These are phyloP conservation scores for Zaprionus taronus DNA, from an alignment of 1,140 invertebrate species.

Conservation along the genomic window DNA sequence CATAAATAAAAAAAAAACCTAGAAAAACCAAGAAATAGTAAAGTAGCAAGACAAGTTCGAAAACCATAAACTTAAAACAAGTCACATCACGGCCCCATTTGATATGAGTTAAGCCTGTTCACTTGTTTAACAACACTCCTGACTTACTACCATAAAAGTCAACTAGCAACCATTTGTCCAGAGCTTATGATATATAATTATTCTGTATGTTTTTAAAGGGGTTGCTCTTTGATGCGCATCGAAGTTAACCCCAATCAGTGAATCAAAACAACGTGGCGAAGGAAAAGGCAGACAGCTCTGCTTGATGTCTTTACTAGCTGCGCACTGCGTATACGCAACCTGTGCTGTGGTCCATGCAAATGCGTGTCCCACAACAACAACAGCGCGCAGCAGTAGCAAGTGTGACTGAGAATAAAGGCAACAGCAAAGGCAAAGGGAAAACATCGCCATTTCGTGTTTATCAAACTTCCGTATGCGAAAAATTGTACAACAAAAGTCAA, in stretches of 20 bases:
- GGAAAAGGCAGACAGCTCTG: conserved; percentile 4
- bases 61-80: background rate
- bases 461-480: conserved; percentile 71
- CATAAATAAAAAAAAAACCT: background rate
- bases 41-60: background rate
- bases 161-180: conserved; percentile 47
- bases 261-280: background rate
- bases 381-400: conserved; percentile 23
- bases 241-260: conserved; percentile 63
- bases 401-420: conserved; percentile 7
- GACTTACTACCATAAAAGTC: conserved; percentile 37
- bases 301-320: conserved; percentile 29
- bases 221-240: background rate
- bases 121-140: background rate
- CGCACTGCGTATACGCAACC: conserved; percentile 39
- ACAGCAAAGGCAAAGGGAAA: conserved; percentile 32
- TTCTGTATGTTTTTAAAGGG: background rate
- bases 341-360: conserved; percentile 43
- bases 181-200: conserved; percentile 36
- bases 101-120: background rate
- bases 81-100: background rate
- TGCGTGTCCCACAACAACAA: conserved; percentile 18
- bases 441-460: conserved; percentile 71
- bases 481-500: conserved; percentile 68
- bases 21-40: background rate